A percentile compares a stretch with the other conserved stretches of the same genome.
Evolutionary conservation across 1,140 invertebrate genomes (phyloP).

Genomic region (Drosophila kepulauana): DNA sequence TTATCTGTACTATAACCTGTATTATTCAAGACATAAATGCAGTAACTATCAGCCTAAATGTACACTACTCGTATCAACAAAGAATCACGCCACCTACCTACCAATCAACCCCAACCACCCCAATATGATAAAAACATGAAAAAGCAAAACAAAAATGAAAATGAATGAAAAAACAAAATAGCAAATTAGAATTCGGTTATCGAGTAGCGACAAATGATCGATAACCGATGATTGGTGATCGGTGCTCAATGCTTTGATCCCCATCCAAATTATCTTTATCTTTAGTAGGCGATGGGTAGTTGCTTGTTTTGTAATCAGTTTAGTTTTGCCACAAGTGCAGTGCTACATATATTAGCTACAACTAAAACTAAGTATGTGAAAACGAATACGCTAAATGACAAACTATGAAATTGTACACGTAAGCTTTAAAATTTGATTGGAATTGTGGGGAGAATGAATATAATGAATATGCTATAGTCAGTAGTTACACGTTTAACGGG

Average conservation of each 20-base stretch:
- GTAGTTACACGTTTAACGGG: slow-evolving; percentile 81
- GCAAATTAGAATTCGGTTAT: slow-evolving; percentile 6
- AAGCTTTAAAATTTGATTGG: slow-evolving; percentile 73
- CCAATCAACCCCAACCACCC: slow-evolving; percentile 35
- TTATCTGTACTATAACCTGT: slow-evolving; percentile 45
- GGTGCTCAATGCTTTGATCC: slow-evolving; percentile 6
- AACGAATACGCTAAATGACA: slow-evolving; percentile 62
- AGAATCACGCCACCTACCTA: slow-evolving; percentile 43
- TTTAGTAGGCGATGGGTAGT: slow-evolving; percentile 66
- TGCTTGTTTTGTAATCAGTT: slow-evolving; percentile 53
- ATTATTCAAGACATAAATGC: slow-evolving; percentile 31
- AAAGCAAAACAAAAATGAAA: background rate
- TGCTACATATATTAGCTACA: slow-evolving; percentile 53
- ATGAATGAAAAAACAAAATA: slow-evolving; percentile 8
- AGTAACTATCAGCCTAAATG: slow-evolving; percentile 46
- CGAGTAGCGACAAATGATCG: slow-evolving; percentile 13
- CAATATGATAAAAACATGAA: slow-evolving; percentile 1
- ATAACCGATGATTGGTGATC: background rate
- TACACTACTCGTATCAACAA: slow-evolving; percentile 33
- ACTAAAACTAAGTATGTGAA: slow-evolving; percentile 45
- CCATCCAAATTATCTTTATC: slow-evolving; percentile 53
- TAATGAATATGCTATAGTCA: slow-evolving; percentile 74
- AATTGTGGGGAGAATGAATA: slow-evolving; percentile 41
- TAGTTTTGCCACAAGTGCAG: slow-evolving; percentile 56
- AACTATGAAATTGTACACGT: slow-evolving; percentile 63